Percentiles rank a stretch among this genome's conserved stretches.
Evolutionary conservation across 2,113 vertebrate species (phyloP).

Genomic region (Larimichthys crocea): DNA sequence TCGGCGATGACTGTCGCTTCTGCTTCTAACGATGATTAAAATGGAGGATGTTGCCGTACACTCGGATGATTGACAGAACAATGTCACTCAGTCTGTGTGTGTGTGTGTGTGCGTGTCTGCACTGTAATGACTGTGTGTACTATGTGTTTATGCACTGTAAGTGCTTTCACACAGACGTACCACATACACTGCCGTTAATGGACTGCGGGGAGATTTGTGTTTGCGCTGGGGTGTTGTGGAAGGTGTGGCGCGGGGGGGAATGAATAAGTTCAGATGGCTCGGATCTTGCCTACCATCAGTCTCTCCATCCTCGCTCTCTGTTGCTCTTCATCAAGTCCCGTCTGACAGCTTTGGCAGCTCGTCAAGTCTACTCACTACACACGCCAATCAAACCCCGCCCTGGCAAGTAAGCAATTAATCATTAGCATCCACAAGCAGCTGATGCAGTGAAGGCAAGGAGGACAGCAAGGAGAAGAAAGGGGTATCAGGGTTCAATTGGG

Average conservation of each 20-base stretch:
- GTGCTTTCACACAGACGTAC: not conserved
- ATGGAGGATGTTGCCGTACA: constrained; percentile 22
- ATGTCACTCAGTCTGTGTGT: constrained; percentile 42
- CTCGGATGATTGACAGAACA: constrained; percentile 72
- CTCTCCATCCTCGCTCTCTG: constrained; percentile 16
- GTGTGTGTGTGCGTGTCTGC: constrained; percentile 12
- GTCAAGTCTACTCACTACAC: constrained; percentile 71
- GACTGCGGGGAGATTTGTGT: constrained; percentile 16
- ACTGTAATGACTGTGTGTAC: not conserved
- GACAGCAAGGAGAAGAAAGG: constrained; percentile 21
- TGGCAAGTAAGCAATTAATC: constrained; percentile 79
- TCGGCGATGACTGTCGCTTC: constrained; percentile 48
- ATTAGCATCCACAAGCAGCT: constrained; percentile 71
- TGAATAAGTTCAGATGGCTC: constrained; percentile 62
- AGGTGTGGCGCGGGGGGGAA: constrained; percentile 1
- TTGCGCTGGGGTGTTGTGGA: constrained; percentile 28
- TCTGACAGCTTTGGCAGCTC: constrained; percentile 76
- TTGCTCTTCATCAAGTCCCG: constrained; percentile 43
- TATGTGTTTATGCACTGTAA: not conserved
- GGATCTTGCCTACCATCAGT: constrained; percentile 41
- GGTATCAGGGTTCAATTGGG: constrained; percentile 62
- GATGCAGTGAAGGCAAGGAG: constrained; percentile 13
- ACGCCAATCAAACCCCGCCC: constrained; percentile 72
- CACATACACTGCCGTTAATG: not conserved
- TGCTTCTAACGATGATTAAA: constrained; percentile 70